A percentile compares a stretch with the other conserved stretches of the same genome.
phyloP scores from a whole-genome alignment of 2,113 vertebrate genomes.

The Ammodytes marinus region DNA sequence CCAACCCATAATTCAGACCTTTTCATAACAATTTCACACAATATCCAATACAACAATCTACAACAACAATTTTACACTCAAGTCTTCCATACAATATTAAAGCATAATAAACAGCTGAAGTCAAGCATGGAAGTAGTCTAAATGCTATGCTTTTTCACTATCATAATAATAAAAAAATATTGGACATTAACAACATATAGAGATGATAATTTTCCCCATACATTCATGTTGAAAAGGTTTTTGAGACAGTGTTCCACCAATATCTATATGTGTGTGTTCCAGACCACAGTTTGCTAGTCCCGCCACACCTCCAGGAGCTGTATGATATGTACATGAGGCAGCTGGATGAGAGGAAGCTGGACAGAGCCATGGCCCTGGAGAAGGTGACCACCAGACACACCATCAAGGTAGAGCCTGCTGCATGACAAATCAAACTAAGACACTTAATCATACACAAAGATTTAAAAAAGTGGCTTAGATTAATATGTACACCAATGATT shows the following conservation, averaged over 20 bases:
- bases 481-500: neutral
- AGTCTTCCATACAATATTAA: too few species aligned
- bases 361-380: constrained; percentile 86
- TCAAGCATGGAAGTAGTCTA: too few species aligned
- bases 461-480: neutral
- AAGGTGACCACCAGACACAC: constrained; percentile 82
- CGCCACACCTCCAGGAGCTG: constrained; percentile 88
- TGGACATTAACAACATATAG: too few species aligned
- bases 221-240: neutral
- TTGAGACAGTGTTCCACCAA: neutral
- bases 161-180: too few species aligned
- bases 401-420: constrained; percentile 80
- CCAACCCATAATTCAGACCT: too few species aligned
- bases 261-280: constrained; percentile 4
- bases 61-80: too few species aligned
- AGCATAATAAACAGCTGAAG: too few species aligned
- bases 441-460: neutral
- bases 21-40: too few species aligned
- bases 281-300: constrained; percentile 90
- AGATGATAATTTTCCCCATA: too few species aligned
- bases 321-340: constrained; percentile 89
- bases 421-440: neutral
- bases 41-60: too few species aligned
- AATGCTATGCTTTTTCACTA: too few species aligned
- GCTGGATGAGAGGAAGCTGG: constrained; percentile 86